Evolutionary conservation across 2,888 invertebrate genomes (phyloP), one percentile per base, ranked within the genome.

Genomic region (Meghimatium bilineatum): DNA sequence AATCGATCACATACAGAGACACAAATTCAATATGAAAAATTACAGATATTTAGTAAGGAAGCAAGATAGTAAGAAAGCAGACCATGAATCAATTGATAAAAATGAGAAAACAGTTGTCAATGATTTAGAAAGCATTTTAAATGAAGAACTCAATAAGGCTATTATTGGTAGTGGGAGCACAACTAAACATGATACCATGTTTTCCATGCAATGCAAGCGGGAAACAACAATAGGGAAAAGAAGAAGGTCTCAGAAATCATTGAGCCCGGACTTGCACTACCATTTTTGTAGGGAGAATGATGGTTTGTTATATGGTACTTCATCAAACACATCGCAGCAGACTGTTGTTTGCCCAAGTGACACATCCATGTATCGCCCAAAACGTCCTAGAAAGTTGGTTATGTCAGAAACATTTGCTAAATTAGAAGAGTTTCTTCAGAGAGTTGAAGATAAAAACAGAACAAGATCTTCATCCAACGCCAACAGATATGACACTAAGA

Each of bases 341-440:
- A 14, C 66, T 17, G 26, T 23, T 20, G 3, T n/a, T 2, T 60
- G 66, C n/a, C 8, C 36, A 38, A 63, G 29, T n/a, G 77, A 77
- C 23, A 32, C 26, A 12, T 36, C 63, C 38, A 23, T 38, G 38
- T 32, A 29, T 14, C n/a, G 1, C 0, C n/a, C 63, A n/a, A 66
- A 38, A 12, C 8, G 29, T 1, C 63, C 23, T 1, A 63, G 36
- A 23, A 36, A 29, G 17, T 38, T 60, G 2, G 14, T 60, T 0
- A 10, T 20, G 38, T n/a, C 63, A 17, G n/a, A 5, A 20, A 36
- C 44, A n/a, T 63, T 77, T 17, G 32, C 77, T 20, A 77, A 77
- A 36, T 52, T 79, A 0, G 79, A 79, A 69, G 79, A 79, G 36
- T 79, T 69, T 49, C 38, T 79, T 29, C 79, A 69, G 49, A 79